Evolutionary conservation across 1,140 invertebrate species (phyloP), one percentile per base, ranked within the genome.

Genomic region (Papilio xuthus): DNA sequence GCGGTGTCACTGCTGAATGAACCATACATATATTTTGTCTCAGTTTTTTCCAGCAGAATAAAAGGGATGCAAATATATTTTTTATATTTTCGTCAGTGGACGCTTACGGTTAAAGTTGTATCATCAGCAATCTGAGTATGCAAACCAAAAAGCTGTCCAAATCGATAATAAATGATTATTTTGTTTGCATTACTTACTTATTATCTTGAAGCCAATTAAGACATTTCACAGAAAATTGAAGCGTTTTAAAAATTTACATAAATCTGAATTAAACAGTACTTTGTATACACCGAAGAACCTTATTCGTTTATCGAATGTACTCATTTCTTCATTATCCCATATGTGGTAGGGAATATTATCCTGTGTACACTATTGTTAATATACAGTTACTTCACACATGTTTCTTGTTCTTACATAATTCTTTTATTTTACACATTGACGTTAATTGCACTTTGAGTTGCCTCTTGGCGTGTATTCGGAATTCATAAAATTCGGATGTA

Each of bases 361-460:
- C 60, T 28, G 12, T 63, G 41, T 20, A n/a, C 41, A 72, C 70
- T 72, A 72, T 72, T 47, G 12, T 74, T 53, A 74, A 50, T n/a
- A 20, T 76, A 76, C 74, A 8, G 53, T 76, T 63, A 23, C 28
- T 41, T 76, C 6, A 63, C 74, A 76, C 56, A 23, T 60, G 26
- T 76, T 60, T 56, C 41, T 73, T 32, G 13, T 73, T 28, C 23
- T 32, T 75, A 50, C 15, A 56, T 56, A 47, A 56, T 75, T 56
- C 28, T 75, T 75, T 75, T 37, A 42, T 76, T 76, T 76, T 41
- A 76, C 18, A 53, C 7, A 53, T 60, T 60, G 53, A 76, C 70
- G 32, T 63, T 76, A 76, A 76, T 76, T 76, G 74, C 50, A 60
- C 18, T 20, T 23, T 63, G 72, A 63, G 37, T 12, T 60, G 32